Conservation (phyloP, 2,888 invertebrate species). For the Lordiphosa andalusiaca region DNA sequence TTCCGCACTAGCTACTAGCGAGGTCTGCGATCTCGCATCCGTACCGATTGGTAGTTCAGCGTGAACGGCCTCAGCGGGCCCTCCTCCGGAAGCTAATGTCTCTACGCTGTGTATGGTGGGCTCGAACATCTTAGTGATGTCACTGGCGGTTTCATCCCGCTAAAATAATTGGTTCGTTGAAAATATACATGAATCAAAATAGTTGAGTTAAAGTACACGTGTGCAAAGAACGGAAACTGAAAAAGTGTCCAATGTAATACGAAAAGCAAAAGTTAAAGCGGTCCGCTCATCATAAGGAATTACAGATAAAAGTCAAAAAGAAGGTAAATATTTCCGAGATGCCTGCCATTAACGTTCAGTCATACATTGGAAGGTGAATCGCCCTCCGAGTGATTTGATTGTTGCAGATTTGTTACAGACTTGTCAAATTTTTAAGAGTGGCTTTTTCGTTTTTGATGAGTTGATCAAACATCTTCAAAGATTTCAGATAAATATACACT, state of each 20-base stretch:
- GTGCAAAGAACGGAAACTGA: slow-evolving; percentile 27
- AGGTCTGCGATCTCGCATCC: slow-evolving; percentile 36
- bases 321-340: too few species aligned
- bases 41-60: slow-evolving; percentile 24
- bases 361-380: too few species aligned
- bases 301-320: slow-evolving; percentile 23
- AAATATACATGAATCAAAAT: slow-evolving; percentile 41
- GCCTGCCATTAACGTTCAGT: neutral
- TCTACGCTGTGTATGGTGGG: slow-evolving; percentile 72
- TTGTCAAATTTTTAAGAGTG: too few species aligned
- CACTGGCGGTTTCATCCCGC: slow-evolving; percentile 80
- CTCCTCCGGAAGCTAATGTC: slow-evolving; percentile 38
- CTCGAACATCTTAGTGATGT: slow-evolving; percentile 80
- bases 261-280: slow-evolving; percentile 18
- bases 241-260: slow-evolving; percentile 21
- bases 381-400: too few species aligned
- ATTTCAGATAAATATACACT: too few species aligned
- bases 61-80: slow-evolving; percentile 32
- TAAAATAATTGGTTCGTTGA: slow-evolving; percentile 65
- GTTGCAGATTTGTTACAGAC: too few species aligned
- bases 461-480: too few species aligned
- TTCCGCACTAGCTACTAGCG: slow-evolving; percentile 41
- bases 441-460: too few species aligned
- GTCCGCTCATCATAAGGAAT: slow-evolving; percentile 19
- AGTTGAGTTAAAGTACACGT: slow-evolving; percentile 17